Evolutionary conservation across 2,888 invertebrate genomes (phyloP).

Genomic region (Osedax fenrisi): DNA sequence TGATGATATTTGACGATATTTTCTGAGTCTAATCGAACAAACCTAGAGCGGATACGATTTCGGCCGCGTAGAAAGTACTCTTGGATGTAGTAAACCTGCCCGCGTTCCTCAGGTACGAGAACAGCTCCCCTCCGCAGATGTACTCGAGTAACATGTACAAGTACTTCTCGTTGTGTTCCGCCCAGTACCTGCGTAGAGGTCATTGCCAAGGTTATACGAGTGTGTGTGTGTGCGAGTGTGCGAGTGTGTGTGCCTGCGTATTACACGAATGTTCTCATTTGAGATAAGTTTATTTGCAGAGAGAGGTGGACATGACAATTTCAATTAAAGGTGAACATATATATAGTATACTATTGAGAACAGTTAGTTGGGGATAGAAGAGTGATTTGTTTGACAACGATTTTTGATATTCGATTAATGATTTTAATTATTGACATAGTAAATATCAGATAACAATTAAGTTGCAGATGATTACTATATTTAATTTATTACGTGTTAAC

Average conservation of each 20-base stretch:
- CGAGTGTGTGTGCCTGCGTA: background rate
- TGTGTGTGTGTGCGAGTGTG: background rate
- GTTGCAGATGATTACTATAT: too few species aligned
- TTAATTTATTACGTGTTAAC: too few species aligned
- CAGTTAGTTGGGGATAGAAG: too few species aligned
- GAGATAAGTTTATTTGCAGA: too few species aligned
- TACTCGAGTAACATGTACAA: constrained; percentile 95
- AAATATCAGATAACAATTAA: too few species aligned
- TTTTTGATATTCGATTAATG: too few species aligned
- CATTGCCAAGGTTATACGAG: background rate
- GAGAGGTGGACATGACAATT: too few species aligned
- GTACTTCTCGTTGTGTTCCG: constrained; percentile 74
- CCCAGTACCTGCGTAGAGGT: constrained; percentile 64
- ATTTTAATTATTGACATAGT: too few species aligned
- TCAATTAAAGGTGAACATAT: too few species aligned
- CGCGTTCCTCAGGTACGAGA: constrained; percentile 81
- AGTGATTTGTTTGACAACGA: too few species aligned
- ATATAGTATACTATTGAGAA: too few species aligned
- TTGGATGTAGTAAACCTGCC: constrained; percentile 68
- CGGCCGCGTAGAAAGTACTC: constrained; percentile 80
- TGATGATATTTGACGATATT: background rate
- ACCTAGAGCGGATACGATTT: constrained; percentile 77
- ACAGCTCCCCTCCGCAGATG: constrained; percentile 84
- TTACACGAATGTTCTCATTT: background rate
- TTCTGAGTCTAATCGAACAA: background rate